These are phyloP conservation scores for Lacerta bilineata DNA, from an alignment of 2,797 vertebrate genomes.

Conservation along the genomic window DNA sequence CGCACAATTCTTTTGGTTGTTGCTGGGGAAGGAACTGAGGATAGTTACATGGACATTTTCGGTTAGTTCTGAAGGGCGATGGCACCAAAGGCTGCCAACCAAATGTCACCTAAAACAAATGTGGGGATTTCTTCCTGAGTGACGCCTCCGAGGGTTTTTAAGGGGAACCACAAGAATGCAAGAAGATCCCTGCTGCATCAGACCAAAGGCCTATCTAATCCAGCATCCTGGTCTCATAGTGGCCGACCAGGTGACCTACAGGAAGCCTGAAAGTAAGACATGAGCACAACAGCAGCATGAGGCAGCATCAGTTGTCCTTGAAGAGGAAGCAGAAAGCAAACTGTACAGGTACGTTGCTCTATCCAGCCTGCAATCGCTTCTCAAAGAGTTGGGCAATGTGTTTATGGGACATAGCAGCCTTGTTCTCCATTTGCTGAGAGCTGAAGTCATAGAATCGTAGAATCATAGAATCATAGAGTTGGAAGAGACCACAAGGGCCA, in stretches of 20 bases:
- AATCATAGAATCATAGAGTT: too few relatives aligned
- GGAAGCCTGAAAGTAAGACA: too few relatives aligned
- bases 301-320: neutral
- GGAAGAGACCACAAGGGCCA: too few relatives aligned
- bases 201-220: too few relatives aligned
- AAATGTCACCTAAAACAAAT: neutral
- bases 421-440: neutral
- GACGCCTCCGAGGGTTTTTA: neutral
- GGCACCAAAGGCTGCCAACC: neutral
- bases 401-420: neutral
- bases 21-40: conserved; percentile 25
- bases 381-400: neutral
- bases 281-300: neutral
- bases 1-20: conserved; percentile 40
- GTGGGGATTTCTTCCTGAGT: neutral
- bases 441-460: too few relatives aligned
- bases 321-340: neutral
- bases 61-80: conserved; percentile 4
- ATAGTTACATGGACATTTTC: conserved; percentile 23
- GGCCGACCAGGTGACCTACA: too few relatives aligned
- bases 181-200: too few relatives aligned
- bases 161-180: neutral
- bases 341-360: neutral
- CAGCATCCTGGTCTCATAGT: too few relatives aligned
- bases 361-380: too few relatives aligned